Percentiles rank a stretch among this genome's conserved stretches.
Conservation (phyloP, 1,140 invertebrate genomes). For the Mizuhopecten yessoensis region DNA sequence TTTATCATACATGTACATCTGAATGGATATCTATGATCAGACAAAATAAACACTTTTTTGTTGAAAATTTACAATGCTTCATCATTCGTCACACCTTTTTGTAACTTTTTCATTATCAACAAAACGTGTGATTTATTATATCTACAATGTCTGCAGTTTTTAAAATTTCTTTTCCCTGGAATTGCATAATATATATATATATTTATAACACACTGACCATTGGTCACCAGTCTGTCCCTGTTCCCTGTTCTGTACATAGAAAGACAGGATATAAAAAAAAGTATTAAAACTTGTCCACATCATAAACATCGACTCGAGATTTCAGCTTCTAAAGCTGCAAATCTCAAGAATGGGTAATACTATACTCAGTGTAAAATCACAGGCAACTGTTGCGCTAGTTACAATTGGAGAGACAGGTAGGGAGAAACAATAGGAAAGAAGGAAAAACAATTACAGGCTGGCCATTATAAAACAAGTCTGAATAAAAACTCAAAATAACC, state of each 20-base stretch:
- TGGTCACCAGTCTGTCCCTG: neutral
- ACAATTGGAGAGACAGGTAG: neutral
- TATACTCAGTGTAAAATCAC: conserved; percentile 39
- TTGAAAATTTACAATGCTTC: conserved; percentile 39
- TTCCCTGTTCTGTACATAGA: conserved; percentile 38
- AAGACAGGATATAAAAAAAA: conserved; percentile 34
- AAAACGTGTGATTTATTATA: conserved; percentile 10
- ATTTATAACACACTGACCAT: neutral
- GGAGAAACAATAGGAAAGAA: conserved; percentile 15
- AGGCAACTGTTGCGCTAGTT: conserved; percentile 28
- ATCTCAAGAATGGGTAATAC: conserved; percentile 6
- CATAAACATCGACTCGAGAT: neutral
- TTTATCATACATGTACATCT: conserved; percentile 35
- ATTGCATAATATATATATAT: conserved; percentile 39
- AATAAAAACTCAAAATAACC: conserved; percentile 32
- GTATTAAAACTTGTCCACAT: conserved; percentile 1
- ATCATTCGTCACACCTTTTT: conserved; percentile 21
- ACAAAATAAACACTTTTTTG: conserved; percentile 26
- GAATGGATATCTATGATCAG: conserved; percentile 38
- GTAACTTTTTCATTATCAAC: neutral
- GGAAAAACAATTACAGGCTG: neutral
- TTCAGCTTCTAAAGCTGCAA: neutral
- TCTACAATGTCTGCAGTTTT: conserved; percentile 32
- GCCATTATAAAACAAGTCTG: conserved; percentile 5
- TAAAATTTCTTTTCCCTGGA: conserved; percentile 30